These are phyloP conservation scores for Aleiodes leptofemur DNA, from an alignment of 2,888 invertebrate species.

Conservation along the genomic window DNA sequence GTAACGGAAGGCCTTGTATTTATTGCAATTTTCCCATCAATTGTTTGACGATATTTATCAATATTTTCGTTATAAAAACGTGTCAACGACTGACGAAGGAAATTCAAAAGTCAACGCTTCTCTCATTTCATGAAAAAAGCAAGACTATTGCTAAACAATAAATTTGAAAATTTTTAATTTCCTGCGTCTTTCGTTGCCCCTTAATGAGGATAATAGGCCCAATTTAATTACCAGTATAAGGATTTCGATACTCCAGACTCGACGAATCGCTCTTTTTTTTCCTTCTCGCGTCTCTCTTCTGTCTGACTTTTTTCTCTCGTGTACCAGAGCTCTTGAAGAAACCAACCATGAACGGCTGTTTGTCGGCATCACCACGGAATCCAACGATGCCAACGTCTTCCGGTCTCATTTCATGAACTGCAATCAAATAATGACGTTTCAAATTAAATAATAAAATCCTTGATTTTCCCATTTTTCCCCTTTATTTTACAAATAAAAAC, in stretches of 20 bases:
- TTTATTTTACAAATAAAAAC: slow-evolving; percentile 2
- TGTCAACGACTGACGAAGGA: slow-evolving; percentile 17
- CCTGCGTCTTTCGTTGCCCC: too few species aligned
- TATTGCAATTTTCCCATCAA: too few species aligned
- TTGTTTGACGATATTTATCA: too few species aligned
- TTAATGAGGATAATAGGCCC: too few species aligned
- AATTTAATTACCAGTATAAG: slow-evolving; percentile 76
- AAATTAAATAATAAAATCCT: slow-evolving; percentile 35
- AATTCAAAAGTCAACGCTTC: too few species aligned
- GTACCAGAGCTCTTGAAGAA: slow-evolving; percentile 85
- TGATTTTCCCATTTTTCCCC: slow-evolving; percentile 6
- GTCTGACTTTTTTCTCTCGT: slow-evolving; percentile 77
- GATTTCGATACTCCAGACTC: slow-evolving; percentile 77
- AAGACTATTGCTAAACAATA: too few species aligned
- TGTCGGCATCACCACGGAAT: slow-evolving; percentile 85
- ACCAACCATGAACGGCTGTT: slow-evolving; percentile 94
- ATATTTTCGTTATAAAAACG: too few species aligned
- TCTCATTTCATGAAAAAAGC: too few species aligned
- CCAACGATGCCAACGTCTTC: slow-evolving; percentile 91
- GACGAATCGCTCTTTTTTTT: slow-evolving; percentile 75
- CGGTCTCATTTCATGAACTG: slow-evolving; percentile 88
- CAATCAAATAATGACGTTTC: slow-evolving; percentile 58
- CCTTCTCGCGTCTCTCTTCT: slow-evolving; percentile 79
- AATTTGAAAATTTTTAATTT: too few species aligned
- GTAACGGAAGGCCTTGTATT: too few species aligned